Evolutionary conservation across 2,888 invertebrate species (phyloP), one percentile per base, ranked within the genome.

Genomic region (Panopea generosa): DNA sequence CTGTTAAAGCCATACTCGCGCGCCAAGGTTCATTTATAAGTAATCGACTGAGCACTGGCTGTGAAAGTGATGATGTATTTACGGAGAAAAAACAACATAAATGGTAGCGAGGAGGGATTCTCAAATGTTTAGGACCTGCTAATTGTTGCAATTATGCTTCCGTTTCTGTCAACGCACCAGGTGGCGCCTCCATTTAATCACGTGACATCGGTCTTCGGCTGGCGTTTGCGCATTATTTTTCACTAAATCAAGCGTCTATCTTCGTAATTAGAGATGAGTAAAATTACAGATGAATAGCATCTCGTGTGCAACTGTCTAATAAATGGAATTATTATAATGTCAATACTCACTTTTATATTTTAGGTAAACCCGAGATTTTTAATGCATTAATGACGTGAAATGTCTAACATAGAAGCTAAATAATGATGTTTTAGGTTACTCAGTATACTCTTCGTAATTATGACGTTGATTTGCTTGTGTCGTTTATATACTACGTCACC

Each of bases 71-170:
- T 62, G 79, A 80, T 55, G 29, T 73, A 80, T 80, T 80, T 76
- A 80, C 79, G 68, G 55, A 70, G 66, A 72, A 76, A 80, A 80
- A 80, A 80, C 75, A 80, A 80, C 79, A 76, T 66, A 69, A 75
- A 75, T 73, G 79, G 59, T 57, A 68, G 61, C 66, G 61, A 66
- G 61, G 66, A 66, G 72, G 49, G 69, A 66, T 76, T 66, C 55
- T 55, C 65, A 69, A 72, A 59, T 61, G 72, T 80, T 75, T 76
- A 72, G 72, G 69, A 60, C 24, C 66, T 56, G 73, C 79, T 80
- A 80, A 80, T 80, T 80, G 79, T 72, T 66, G 75, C 72, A 80
- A 75, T 80, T 80, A 80, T 45, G 72, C 72, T 76, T 75, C 75
- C 75, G 72, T 52, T 56, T 80, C 79, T 72, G 69, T 80, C 79